These are phyloP conservation scores for Apodemia hepburni DNA, from an alignment of 2,888 invertebrate species.

Conservation along the genomic window DNA sequence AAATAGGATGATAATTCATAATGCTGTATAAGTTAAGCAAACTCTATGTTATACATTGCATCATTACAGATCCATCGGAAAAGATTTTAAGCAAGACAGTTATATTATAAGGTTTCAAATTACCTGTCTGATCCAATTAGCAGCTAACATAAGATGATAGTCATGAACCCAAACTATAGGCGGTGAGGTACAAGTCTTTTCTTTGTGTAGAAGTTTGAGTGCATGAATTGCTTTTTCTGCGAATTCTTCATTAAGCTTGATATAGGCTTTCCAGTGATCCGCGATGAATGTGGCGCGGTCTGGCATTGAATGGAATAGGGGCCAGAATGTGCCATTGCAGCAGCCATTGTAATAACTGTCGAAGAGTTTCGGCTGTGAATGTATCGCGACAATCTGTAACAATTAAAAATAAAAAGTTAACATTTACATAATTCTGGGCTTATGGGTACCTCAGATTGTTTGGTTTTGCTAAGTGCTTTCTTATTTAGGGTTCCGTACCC, in stretches of 20 bases:
- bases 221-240: conserved; percentile 89
- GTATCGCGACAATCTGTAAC: conserved; percentile 88
- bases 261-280: conserved; percentile 92
- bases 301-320: conserved; percentile 95
- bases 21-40: too few species aligned
- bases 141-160: conserved; percentile 95
- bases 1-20: too few species aligned
- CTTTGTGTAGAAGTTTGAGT: conserved; percentile 76
- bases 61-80: too few species aligned
- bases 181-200: conserved; percentile 59
- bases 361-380: conserved; percentile 87
- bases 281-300: conserved; percentile 91
- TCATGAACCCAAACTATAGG: conserved; percentile 97
- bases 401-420: conserved; percentile 12
- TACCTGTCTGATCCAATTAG: conserved; percentile 93
- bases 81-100: too few species aligned
- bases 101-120: neutral
- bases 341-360: conserved; percentile 95
- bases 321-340: conserved; percentile 96
- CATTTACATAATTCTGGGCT: too few species aligned
- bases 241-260: conserved; percentile 89
- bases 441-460: too few species aligned
- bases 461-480: too few species aligned
- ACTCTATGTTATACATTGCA: too few species aligned
- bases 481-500: too few species aligned